A percentile compares a stretch with the other conserved stretches of the same genome.
Conservation (phyloP, 2,888 invertebrate species). For the Leptogaster cylindrica region DNA sequence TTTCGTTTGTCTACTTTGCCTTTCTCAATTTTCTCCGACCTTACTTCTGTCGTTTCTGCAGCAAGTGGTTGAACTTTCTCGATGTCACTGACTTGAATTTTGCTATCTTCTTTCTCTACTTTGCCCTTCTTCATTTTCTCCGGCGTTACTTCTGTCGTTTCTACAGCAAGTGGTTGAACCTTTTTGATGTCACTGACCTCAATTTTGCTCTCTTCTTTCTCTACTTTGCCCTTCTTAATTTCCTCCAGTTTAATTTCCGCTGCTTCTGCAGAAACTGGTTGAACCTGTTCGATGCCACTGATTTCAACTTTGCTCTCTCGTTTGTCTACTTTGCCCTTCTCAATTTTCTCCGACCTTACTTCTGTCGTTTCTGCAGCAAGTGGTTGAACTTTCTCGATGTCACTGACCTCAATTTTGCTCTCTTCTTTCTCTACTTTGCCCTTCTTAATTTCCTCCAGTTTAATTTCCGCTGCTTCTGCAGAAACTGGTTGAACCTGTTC, state of each 20-base stretch:
- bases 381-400: not conserved
- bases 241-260: no score
- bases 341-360: slow-evolving; percentile 1
- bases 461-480: not conserved
- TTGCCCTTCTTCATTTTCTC: slow-evolving; percentile 31
- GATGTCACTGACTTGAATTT: slow-evolving; percentile 46
- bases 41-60: not conserved
- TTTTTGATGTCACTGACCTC: slow-evolving; percentile 37
- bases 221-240: not conserved
- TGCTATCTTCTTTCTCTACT: slow-evolving; percentile 40
- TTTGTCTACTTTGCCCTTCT: not conserved
- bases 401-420: not conserved
- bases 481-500: not conserved
- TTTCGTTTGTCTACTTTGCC: slow-evolving; percentile 44
- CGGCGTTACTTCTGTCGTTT: slow-evolving; percentile 29
- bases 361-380: slow-evolving; percentile 39
- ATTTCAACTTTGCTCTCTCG: not conserved
- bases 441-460: slow-evolving; percentile 4
- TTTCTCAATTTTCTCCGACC: slow-evolving; percentile 44
- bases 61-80: not conserved
- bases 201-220: not conserved
- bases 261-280: not conserved
- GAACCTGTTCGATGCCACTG: no score
- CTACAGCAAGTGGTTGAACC: slow-evolving; percentile 1
- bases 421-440: not conserved